These are phyloP conservation scores for Tragelaphus strepsiceros DNA, from an alignment of 2,113 vertebrate genomes.

Conservation along the genomic window DNA sequence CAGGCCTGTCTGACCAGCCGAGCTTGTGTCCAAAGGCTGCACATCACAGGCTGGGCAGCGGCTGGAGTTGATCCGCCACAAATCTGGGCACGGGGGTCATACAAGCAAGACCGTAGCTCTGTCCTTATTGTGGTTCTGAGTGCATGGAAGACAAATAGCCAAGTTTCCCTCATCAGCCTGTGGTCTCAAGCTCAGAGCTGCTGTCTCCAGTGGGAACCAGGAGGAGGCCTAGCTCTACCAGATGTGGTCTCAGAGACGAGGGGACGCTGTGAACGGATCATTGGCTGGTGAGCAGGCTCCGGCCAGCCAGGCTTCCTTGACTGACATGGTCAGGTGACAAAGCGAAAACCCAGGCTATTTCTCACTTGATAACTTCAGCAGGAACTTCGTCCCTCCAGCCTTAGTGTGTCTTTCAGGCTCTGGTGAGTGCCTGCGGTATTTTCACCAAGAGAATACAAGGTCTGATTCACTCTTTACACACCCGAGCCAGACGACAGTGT, in stretches of 20 bases:
- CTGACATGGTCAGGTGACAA: accelerated
- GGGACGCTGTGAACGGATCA: not conserved
- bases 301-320: not conserved
- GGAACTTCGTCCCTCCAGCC: accelerated
- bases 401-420: not conserved
- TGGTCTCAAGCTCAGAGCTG: not conserved
- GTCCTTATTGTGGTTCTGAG: accelerated
- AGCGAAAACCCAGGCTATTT: not conserved
- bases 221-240: not conserved
- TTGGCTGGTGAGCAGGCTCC: not conserved
- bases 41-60: accelerated
- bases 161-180: accelerated
- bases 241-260: accelerated
- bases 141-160: accelerated
- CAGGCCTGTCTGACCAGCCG: not conserved
- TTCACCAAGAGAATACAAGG: not conserved
- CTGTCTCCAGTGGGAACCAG: accelerated
- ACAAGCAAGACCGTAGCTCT: not conserved
- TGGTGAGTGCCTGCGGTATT: accelerated
- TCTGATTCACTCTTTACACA: not conserved
- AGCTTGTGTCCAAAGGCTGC: not conserved
- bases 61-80: not conserved
- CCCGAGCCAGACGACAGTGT: not conserved
- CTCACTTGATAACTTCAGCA: accelerated
- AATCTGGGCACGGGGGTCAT: not conserved